phyloP scores from a whole-genome alignment of 2,797 vertebrate genomes.

The Odontamblyopus rebecca region DNA sequence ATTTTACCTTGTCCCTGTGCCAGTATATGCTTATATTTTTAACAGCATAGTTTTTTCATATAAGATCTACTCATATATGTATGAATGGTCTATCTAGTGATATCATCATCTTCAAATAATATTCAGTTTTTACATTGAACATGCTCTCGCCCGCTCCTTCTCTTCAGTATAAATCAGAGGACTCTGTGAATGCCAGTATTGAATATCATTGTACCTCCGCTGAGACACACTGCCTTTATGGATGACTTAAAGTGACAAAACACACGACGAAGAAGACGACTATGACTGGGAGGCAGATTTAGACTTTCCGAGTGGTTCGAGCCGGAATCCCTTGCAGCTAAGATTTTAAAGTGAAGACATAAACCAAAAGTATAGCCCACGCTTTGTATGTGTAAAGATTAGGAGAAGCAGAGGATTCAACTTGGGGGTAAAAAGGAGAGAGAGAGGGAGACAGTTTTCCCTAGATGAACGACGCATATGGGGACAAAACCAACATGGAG shows the following conservation, averaged over 20 bases:
- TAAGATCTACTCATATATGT: not conserved
- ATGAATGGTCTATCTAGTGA: slow-evolving; percentile 9
- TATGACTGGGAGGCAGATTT: slow-evolving; percentile 70
- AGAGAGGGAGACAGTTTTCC: slow-evolving; percentile 33
- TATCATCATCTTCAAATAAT: slow-evolving; percentile 33
- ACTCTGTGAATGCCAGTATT: slow-evolving; percentile 57
- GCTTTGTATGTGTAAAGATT: slow-evolving; percentile 67
- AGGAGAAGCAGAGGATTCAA: slow-evolving; percentile 33
- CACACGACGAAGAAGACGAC: slow-evolving; percentile 64
- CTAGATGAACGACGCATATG: slow-evolving; percentile 42
- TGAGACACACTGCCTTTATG: slow-evolving; percentile 63
- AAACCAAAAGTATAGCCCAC: slow-evolving; percentile 58
- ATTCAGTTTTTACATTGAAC: slow-evolving; percentile 38
- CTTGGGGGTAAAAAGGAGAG: slow-evolving; percentile 16
- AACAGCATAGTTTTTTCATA: not conserved
- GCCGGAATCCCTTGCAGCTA: slow-evolving; percentile 67
- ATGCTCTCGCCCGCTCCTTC: slow-evolving; percentile 36
- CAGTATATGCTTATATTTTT: not conserved
- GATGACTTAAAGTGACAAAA: slow-evolving; percentile 69
- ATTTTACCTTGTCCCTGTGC: not conserved
- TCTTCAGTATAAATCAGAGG: slow-evolving; percentile 54
- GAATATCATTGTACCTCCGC: slow-evolving; percentile 55
- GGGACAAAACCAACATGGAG: slow-evolving; percentile 68
- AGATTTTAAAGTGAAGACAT: slow-evolving; percentile 64
- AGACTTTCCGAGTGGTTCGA: slow-evolving; percentile 67